Evolutionary conservation across 2,797 vertebrate genomes (phyloP).

Genomic region (Syndactyla subalaris): DNA sequence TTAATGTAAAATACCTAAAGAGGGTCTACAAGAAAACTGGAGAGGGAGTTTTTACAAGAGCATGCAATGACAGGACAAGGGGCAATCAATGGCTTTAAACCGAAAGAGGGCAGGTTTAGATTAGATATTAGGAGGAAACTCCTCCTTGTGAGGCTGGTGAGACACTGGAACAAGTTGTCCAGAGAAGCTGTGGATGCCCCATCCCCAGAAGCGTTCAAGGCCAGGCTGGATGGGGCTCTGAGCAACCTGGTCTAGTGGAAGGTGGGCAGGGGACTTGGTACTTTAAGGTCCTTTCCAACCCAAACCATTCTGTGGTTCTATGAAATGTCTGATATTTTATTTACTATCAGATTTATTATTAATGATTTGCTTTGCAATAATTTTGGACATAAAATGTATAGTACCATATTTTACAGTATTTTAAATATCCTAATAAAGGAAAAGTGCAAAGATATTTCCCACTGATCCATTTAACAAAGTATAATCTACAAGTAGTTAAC

Average conservation of each 20-base stretch:
- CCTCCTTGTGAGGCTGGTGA: not conserved
- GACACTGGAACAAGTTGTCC: not conserved
- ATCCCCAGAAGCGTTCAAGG: not conserved
- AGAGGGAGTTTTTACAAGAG: not conserved
- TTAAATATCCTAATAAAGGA: not conserved
- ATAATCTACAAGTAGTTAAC: constrained; percentile 10
- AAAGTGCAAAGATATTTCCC: not conserved
- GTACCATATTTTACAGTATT: not conserved
- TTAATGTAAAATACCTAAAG: not conserved
- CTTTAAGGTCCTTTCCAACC: not conserved
- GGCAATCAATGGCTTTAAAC: not conserved
- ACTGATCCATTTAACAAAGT: not conserved
- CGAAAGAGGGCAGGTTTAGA: not conserved
- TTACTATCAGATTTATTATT: not conserved
- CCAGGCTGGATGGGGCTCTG: not conserved
- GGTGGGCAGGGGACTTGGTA: not conserved
- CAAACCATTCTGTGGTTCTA: not conserved
- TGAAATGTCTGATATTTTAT: not conserved
- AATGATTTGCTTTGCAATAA: not conserved
- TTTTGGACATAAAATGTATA: not conserved
- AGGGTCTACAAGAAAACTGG: not conserved
- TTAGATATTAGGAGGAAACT: not conserved
- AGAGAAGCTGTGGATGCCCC: not conserved
- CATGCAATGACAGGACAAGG: not conserved
- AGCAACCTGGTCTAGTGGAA: not conserved